phyloP scores from a whole-genome alignment of 1,140 invertebrate genomes.

The Heliothis virescens region DNA sequence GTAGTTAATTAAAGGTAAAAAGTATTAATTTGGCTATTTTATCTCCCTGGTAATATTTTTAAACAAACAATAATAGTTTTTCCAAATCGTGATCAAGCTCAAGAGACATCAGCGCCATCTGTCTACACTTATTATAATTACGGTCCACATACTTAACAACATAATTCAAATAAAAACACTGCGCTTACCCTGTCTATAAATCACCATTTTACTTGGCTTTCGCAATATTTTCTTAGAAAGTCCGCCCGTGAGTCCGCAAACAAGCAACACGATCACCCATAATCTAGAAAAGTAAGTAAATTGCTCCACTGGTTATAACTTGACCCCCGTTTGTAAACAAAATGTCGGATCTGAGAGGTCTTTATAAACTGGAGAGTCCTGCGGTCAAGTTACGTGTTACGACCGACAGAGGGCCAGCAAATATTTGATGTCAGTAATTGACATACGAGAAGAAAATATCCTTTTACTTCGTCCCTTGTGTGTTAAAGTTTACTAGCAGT shows the following conservation, averaged over 20 bases:
- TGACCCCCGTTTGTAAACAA: not conserved
- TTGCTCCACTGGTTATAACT: constrained; percentile 54
- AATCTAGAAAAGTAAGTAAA: constrained; percentile 75
- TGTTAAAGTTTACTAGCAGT: constrained; percentile 52
- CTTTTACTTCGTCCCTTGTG: constrained; percentile 69
- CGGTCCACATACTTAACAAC: no score
- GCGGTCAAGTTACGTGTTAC: constrained; percentile 78
- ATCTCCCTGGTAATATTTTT: no score
- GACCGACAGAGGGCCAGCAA: constrained; percentile 79
- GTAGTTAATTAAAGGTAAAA: not conserved
- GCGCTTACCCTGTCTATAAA: not conserved
- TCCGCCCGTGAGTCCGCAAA: constrained; percentile 78
- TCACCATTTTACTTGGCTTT: constrained; percentile 22
- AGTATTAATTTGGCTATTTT: no score
- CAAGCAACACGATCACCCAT: constrained; percentile 76
- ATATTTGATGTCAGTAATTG: constrained; percentile 83
- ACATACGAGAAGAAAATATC: constrained; percentile 74
- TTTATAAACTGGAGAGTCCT: constrained; percentile 40
- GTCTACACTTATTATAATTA: no score
- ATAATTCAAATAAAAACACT: not conserved
- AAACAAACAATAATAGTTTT: no score
- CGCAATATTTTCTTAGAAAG: constrained; percentile 65
- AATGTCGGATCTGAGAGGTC: constrained; percentile 16
- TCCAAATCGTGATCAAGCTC: no score
- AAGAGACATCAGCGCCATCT: no score